phyloP scores from a whole-genome alignment of 2,888 invertebrate genomes.

The Agrochola macilenta region DNA sequence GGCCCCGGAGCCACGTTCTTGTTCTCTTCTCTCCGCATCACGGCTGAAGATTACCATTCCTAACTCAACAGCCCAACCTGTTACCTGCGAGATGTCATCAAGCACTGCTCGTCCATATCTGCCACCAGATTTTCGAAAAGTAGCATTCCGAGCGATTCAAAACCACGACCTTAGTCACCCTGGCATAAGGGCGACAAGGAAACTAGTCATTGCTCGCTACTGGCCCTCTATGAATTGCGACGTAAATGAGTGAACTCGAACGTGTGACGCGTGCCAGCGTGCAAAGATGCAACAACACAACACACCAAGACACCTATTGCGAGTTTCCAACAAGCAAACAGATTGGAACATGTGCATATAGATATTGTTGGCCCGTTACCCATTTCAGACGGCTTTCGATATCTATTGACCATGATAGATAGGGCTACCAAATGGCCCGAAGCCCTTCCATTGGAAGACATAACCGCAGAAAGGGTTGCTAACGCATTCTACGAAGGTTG shows the following conservation, averaged over 20 bases:
- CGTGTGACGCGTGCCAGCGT: conserved; percentile 3
- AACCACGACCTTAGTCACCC: conserved; percentile 19
- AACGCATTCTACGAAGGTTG: too few species aligned
- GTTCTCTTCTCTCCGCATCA: too few species aligned
- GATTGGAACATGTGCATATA: background rate
- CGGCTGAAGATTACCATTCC: too few species aligned
- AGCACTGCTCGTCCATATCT: conserved; percentile 11
- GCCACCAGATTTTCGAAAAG: background rate
- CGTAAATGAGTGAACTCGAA: background rate
- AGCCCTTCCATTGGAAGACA: background rate
- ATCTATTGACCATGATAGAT: conserved; percentile 5
- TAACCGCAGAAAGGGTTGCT: background rate
- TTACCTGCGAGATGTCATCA: too few species aligned
- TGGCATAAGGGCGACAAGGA: conserved; percentile 11
- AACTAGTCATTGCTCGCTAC: conserved; percentile 4
- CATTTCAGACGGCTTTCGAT: conserved; percentile 1
- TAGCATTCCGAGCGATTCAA: conserved; percentile 1
- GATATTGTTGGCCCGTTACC: conserved; percentile 6
- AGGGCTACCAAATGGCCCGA: conserved; percentile 1
- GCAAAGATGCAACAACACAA: background rate
- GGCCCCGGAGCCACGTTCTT: too few species aligned
- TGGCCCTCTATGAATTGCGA: conserved; percentile 13
- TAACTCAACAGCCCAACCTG: too few species aligned
- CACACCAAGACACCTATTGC: background rate
- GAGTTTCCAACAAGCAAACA: background rate